Evolutionary conservation across 2,888 invertebrate species (phyloP).

Genomic region (Anoplius nigerrimus): DNA sequence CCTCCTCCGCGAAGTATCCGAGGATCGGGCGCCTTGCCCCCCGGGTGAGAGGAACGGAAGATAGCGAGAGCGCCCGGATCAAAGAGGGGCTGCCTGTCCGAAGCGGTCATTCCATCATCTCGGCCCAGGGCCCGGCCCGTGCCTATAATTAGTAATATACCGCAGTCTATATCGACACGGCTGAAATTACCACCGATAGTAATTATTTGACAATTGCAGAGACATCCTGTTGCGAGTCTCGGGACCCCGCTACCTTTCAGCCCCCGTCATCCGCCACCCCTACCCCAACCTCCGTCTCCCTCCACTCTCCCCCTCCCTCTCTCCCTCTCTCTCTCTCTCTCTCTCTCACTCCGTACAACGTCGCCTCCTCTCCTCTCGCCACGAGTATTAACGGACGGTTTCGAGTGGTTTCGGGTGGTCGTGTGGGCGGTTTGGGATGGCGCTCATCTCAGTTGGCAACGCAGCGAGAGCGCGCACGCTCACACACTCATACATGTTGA

Average conservation of each 20-base stretch:
- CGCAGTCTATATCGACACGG: constrained; percentile 62
- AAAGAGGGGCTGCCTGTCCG: constrained; percentile 37
- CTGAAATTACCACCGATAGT: constrained; percentile 66
- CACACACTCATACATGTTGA: background rate
- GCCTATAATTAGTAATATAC: constrained; percentile 65
- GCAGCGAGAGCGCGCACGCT: constrained; percentile 34
- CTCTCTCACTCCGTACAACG: constrained; percentile 37
- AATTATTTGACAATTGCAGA: constrained; percentile 68
- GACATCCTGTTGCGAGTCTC: constrained; percentile 63
- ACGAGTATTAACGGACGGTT: constrained; percentile 67
- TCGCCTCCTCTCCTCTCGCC: constrained; percentile 45
- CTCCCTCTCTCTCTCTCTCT: constrained; percentile 18
- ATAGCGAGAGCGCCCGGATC: constrained; percentile 40
- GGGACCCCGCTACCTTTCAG: constrained; percentile 34
- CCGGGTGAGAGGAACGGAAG: too few relatives aligned
- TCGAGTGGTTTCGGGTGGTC: constrained; percentile 64
- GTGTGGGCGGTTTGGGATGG: constrained; percentile 57
- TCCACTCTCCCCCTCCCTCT: constrained; percentile 24
- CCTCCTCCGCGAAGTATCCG: too few relatives aligned
- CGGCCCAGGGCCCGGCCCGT: constrained; percentile 43
- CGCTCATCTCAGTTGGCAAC: constrained; percentile 55
- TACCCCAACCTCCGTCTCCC: constrained; percentile 3
- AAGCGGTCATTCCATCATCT: constrained; percentile 49
- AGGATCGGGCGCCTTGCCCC: constrained; percentile 9
- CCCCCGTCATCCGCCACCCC: background rate